phyloP scores from a whole-genome alignment of 2,113 vertebrate genomes.

The Alces alces region DNA sequence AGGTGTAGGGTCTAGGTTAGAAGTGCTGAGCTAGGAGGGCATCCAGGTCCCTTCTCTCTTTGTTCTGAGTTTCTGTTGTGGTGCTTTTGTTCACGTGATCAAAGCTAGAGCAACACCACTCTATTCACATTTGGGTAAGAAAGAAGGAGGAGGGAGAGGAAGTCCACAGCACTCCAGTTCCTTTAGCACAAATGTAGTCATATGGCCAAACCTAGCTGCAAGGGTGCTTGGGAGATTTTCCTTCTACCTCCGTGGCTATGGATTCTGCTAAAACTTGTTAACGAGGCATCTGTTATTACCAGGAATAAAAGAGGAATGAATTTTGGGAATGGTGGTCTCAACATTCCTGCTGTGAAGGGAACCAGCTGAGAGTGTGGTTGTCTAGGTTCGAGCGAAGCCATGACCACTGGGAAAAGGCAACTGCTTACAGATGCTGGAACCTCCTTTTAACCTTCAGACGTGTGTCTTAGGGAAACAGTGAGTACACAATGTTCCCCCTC shows the following conservation, averaged over 20 bases:
- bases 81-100: background rate
- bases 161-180: background rate
- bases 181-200: background rate
- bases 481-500: background rate
- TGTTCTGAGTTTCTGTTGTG: background rate
- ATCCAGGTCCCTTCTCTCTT: background rate
- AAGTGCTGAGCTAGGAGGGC: background rate
- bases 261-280: background rate
- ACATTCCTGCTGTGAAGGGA: background rate
- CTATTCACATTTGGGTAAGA: background rate
- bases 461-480: background rate
- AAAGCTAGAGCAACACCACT: background rate
- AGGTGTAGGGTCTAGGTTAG: background rate
- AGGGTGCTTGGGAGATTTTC: background rate
- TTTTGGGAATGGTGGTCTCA: background rate
- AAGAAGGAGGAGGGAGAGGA: background rate
- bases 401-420: background rate
- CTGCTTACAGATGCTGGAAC: background rate
- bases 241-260: background rate
- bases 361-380: background rate
- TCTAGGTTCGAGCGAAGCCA: background rate
- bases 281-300: background rate
- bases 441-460: background rate
- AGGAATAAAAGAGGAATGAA: background rate
- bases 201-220: background rate